Evolutionary conservation across 2,888 invertebrate species (phyloP), one percentile per base, ranked within the genome.

Genomic region (Xestia rhomboidea): DNA sequence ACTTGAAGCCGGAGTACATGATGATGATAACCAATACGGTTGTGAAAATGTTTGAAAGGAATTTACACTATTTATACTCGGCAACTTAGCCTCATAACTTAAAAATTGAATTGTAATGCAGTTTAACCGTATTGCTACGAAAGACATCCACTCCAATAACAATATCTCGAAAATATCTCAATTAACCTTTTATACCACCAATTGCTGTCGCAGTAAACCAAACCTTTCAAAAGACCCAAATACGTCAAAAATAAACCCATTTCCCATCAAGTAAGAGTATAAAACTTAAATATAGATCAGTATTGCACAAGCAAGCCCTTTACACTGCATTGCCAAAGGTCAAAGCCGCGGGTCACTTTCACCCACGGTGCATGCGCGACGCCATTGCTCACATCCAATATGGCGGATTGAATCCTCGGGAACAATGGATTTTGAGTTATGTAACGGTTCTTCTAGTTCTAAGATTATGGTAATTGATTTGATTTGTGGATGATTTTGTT

Each of bases 271-370:
- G 41, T 74, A 79, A 81, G 54, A 67, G 62, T 73, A 68, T 73
- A 77, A 68, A 73, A 88, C 85, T 85, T 85, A 83, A 85, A 88
- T 86, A 69, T 81, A 85, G 87, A 87, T 78, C 87, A 83, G 70
- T 77, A 82, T 88, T 88, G 85, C 85, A 77, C 87, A 87, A 84
- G 46, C 57, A n/a, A 73, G 81, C 87, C 87, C 83, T 81, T 86
- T 75, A 68, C 11, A 68, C 67, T 62, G 62, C 74, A 71, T 68
- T 70, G 38, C 57, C 54, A 87, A 82, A 87, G 87, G 87, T 88
- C 87, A 88, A 88, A 88, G 83, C 79, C 83, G 73, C 70, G 78
- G 87, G 88, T 86, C 87, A 87, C 87, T 87, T 87, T 87, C 87
- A 85, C 87, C 83, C 81, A 73, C 63, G 38, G 77, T 51, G 76